phyloP scores from a whole-genome alignment of 2,888 invertebrate species.

The Andrena fulva region DNA sequence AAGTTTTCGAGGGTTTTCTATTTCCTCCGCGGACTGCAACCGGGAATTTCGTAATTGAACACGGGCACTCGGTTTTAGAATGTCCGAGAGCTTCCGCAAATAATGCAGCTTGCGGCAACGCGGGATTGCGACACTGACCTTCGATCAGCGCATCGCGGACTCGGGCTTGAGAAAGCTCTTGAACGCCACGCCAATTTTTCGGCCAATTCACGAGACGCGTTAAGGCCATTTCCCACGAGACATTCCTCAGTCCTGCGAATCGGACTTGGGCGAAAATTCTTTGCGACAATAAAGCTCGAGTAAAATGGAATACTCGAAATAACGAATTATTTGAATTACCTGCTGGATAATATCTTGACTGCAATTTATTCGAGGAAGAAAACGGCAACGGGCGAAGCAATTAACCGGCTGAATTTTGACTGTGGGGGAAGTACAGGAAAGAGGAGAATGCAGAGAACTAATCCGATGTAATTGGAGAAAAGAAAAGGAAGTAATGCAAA shows the following conservation, averaged over 20 bases:
- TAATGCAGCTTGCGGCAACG: slow-evolving; percentile 60
- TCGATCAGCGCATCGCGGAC: slow-evolving; percentile 55
- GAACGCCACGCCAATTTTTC: slow-evolving; percentile 55
- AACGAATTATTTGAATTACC: too few species aligned
- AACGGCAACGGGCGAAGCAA: too few species aligned
- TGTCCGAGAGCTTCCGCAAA: slow-evolving; percentile 63
- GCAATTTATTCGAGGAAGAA: background rate
- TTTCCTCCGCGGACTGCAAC: slow-evolving; percentile 40
- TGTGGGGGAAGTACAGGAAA: too few species aligned
- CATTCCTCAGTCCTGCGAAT: background rate
- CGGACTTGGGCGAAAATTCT: too few species aligned
- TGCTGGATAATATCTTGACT: background rate
- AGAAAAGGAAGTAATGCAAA: too few species aligned
- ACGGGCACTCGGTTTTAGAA: slow-evolving; percentile 46
- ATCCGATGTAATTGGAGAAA: too few species aligned
- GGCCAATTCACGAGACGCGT: background rate
- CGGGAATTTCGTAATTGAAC: slow-evolving; percentile 50
- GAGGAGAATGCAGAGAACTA: too few species aligned
- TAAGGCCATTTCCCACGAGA: background rate
- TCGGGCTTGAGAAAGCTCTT: slow-evolving; percentile 30
- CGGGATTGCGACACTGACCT: slow-evolving; percentile 69
- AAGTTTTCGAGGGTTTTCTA: slow-evolving; percentile 33
- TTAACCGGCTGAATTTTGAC: too few species aligned
- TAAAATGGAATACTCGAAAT: too few species aligned
- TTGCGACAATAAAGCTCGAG: too few species aligned